A percentile compares a stretch with the other conserved stretches of the same genome.
Evolutionary conservation across 1,140 invertebrate species (phyloP).

Genomic region (Glomeris maerens): DNA sequence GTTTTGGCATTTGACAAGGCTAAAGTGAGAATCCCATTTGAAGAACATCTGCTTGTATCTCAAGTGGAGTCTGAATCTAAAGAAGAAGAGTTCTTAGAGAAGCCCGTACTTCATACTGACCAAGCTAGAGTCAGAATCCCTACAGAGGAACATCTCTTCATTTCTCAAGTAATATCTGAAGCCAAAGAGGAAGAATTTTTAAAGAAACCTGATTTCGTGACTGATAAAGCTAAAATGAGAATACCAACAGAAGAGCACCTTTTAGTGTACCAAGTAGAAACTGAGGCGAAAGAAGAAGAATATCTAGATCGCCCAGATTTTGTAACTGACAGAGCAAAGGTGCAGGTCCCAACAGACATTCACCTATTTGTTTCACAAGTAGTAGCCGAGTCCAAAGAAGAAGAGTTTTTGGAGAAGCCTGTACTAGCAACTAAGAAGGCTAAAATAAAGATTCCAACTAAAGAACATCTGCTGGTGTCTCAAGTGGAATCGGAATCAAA

Average conservation of each 20-base stretch:
- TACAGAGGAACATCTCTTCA: conserved; percentile 28
- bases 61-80: conserved; percentile 12
- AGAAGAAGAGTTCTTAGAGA: conserved; percentile 22
- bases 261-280: too few species aligned
- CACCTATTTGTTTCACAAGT: not conserved
- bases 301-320: too few species aligned
- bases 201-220: too few species aligned
- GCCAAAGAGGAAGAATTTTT: conserved; percentile 32
- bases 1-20: conserved; percentile 24
- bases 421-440: conserved; percentile 24
- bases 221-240: too few species aligned
- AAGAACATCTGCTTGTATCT: conserved; percentile 6
- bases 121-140: not conserved
- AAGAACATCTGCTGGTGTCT: conserved; percentile 15
- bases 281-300: too few species aligned
- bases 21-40: conserved; percentile 22
- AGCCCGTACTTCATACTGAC: not conserved
- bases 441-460: conserved; percentile 23
- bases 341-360: too few species aligned
- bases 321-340: too few species aligned
- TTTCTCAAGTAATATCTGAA: conserved; percentile 33
- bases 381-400: conserved; percentile 21
- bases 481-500: not conserved
- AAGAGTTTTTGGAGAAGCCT: conserved; percentile 22
- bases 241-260: too few species aligned